Conservation (phyloP, 2,113 vertebrate species). For the Eudyptes chrysolophus region DNA sequence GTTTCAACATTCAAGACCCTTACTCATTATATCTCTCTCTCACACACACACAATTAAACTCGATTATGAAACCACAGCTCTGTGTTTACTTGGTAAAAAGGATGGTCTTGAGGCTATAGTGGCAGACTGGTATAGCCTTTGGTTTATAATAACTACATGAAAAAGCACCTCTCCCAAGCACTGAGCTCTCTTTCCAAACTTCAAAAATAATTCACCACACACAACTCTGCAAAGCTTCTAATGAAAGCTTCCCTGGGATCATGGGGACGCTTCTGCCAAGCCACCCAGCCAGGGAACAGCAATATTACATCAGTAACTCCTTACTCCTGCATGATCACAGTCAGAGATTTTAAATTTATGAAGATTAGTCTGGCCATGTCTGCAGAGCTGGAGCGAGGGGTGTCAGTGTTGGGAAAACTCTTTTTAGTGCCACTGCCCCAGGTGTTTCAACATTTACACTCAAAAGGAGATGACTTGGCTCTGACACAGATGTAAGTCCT, state of each 20-base stretch:
- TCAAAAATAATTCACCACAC: neutral
- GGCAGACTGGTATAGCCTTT: neutral
- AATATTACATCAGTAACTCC: neutral
- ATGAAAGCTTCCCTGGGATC: neutral
- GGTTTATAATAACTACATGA: neutral
- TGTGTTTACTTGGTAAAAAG: neutral
- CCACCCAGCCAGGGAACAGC: neutral
- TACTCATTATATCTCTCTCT: neutral
- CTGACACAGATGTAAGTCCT: neutral
- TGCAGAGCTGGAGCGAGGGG: neutral
- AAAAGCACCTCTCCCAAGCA: neutral
- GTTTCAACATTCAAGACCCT: neutral
- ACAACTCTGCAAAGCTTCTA: neutral
- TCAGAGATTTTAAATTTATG: neutral
- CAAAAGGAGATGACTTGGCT: fast-evolving
- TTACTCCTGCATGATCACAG: neutral
- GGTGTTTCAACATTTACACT: fast-evolving
- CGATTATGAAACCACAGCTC: neutral
- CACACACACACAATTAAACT: neutral
- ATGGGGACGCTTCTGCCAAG: neutral
- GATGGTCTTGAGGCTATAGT: neutral
- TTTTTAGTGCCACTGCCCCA: neutral
- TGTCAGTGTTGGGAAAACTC: neutral
- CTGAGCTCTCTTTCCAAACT: neutral
- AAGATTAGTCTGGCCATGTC: neutral